Conservation (phyloP, 2,113 vertebrate genomes). For the Pangasianodon hypophthalmus region DNA sequence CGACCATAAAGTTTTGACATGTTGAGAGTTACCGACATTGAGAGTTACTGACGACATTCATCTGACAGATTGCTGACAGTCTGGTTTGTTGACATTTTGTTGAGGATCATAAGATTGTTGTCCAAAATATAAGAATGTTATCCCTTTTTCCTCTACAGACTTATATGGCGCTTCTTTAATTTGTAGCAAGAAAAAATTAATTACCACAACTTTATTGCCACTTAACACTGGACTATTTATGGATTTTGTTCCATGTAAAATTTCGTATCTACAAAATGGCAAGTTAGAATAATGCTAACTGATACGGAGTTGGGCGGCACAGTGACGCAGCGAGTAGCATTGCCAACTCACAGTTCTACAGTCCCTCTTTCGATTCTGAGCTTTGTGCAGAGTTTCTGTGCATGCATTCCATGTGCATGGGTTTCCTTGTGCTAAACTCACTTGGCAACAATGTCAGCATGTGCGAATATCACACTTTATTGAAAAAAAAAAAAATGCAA, state of each 20-base stretch:
- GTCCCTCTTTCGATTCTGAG: neutral
- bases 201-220: neutral
- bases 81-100: neutral
- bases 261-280: neutral
- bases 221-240: no score
- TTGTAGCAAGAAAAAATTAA: neutral
- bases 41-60: no score
- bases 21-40: neutral
- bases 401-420: no score
- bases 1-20: neutral
- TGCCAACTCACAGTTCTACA: neutral
- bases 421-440: neutral
- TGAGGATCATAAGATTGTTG: neutral
- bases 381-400: neutral
- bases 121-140: neutral
- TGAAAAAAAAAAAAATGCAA: slow-evolving; percentile 68
- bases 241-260: neutral
- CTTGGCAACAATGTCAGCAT: neutral
- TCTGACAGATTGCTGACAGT: neutral
- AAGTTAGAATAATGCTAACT: neutral
- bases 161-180: neutral
- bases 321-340: neutral
- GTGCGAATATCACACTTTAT: slow-evolving; percentile 69
- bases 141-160: neutral
- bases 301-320: neutral